Conservation (phyloP, 2,113 vertebrate species). For the Cairina moschata region DNA sequence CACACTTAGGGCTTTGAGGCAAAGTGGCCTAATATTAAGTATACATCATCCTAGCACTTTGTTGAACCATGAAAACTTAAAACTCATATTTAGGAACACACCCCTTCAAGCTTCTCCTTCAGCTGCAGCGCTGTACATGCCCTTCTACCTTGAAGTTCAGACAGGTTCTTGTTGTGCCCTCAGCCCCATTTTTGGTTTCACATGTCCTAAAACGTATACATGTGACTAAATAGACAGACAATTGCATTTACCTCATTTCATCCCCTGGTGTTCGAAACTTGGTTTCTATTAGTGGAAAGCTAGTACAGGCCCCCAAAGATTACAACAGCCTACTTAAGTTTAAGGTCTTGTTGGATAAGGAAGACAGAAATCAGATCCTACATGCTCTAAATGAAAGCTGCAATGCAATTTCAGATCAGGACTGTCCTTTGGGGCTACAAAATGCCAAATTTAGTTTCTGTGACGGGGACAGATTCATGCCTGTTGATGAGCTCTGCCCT, state of each 20-base stretch:
- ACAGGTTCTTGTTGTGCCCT: neutral
- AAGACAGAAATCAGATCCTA: neutral
- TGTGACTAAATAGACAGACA: neutral
- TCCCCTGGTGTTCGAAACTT: slow-evolving; percentile 20
- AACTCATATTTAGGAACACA: neutral
- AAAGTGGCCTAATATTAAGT: neutral
- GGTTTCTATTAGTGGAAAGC: slow-evolving; percentile 33
- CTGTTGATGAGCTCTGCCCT: neutral
- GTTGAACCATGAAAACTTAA: neutral
- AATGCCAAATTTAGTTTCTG: neutral
- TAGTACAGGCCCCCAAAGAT: slow-evolving; percentile 46
- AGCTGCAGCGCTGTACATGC: accelerated
- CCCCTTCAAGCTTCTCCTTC: neutral
- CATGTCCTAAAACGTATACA: neutral
- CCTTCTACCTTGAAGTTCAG: neutral
- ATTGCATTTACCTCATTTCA: neutral
- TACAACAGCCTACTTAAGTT: slow-evolving; percentile 37
- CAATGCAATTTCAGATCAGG: neutral
- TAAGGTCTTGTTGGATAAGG: slow-evolving; percentile 14
- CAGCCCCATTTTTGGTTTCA: neutral
- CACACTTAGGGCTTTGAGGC: neutral
- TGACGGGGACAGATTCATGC: neutral
- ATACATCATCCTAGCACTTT: neutral
- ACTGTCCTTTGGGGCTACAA: neutral
- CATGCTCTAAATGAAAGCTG: neutral